Evolutionary conservation across 2,797 vertebrate species (phyloP).

Genomic region (Microctenopoma lineatum): DNA sequence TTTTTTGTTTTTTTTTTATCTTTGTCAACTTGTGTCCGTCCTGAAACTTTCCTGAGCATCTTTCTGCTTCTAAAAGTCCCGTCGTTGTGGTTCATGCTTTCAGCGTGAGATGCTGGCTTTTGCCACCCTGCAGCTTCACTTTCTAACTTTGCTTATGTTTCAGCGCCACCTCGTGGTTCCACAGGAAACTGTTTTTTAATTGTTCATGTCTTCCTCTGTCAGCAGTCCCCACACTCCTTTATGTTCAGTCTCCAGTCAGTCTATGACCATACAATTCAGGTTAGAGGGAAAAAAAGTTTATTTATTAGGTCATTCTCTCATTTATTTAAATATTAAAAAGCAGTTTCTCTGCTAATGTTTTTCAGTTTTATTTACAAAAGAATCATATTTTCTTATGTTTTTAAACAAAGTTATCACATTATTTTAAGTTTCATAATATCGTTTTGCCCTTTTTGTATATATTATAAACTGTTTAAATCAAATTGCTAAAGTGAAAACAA

Average conservation of each 20-base stretch:
- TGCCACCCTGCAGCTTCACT: background rate
- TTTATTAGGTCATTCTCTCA: background rate
- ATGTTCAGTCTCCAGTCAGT: background rate
- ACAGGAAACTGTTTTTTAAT: background rate
- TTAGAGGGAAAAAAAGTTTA: too few species aligned
- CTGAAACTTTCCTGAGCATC: background rate
- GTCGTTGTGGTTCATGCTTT: background rate
- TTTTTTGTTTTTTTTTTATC: background rate
- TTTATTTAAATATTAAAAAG: background rate
- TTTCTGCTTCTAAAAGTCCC: background rate
- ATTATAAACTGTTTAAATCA: too few species aligned
- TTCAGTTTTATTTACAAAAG: background rate
- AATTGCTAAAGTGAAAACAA: background rate
- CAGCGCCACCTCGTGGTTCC: slow-evolving; percentile 72
- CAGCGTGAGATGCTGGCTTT: slow-evolving; percentile 9
- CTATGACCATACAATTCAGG: background rate
- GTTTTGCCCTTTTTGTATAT: background rate
- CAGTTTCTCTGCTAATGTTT: too few species aligned
- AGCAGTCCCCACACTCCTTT: background rate
- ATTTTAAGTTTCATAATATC: background rate
- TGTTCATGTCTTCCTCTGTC: background rate
- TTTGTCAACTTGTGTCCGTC: too few species aligned
- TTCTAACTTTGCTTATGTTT: slow-evolving; percentile 15
- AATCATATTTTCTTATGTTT: too few species aligned
- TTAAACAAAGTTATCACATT: too few species aligned